Evolutionary conservation across 1,140 invertebrate genomes (phyloP).

Genomic region (Ptiloglossa arizonensis): DNA sequence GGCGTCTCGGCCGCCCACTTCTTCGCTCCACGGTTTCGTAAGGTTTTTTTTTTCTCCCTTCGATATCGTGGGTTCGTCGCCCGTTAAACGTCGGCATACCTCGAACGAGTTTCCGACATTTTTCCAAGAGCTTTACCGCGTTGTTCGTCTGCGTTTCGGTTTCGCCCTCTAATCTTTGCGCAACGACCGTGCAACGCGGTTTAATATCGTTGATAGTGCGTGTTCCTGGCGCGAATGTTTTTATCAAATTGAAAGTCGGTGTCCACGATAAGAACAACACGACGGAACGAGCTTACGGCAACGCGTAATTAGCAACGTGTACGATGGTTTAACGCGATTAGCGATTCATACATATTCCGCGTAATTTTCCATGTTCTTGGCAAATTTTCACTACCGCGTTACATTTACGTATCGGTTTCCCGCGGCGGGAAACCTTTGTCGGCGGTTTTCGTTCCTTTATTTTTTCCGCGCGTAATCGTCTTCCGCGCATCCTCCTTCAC

Average conservation of each 20-base stretch:
- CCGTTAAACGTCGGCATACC: not conserved
- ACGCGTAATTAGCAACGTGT: constrained; percentile 71
- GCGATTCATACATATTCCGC: constrained; percentile 15
- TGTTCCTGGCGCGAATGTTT: too few relatives aligned
- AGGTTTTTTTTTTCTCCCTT: not conserved
- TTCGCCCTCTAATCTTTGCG: not conserved
- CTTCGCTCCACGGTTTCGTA: constrained; percentile 30
- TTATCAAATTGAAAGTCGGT: too few relatives aligned
- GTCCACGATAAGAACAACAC: too few relatives aligned
- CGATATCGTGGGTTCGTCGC: constrained; percentile 15
- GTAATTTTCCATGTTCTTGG: constrained; percentile 39
- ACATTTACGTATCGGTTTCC: constrained; percentile 11
- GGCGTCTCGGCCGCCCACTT: not conserved
- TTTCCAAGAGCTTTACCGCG: not conserved
- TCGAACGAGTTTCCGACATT: not conserved
- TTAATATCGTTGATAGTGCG: too few relatives aligned
- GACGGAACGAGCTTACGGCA: too few relatives aligned
- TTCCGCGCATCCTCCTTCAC: too few relatives aligned
- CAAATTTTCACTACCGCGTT: constrained; percentile 13
- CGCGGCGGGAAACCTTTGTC: too few relatives aligned
- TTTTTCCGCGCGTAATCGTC: constrained; percentile 10
- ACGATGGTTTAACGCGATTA: constrained; percentile 42
- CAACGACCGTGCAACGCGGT: constrained; percentile 53
- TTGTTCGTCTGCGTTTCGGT: not conserved
- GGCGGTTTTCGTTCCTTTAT: constrained; percentile 5